Base-by-base conservation (phyloP, 2,797 vertebrate genomes). In the Crocodylus rhombifer region DNA sequence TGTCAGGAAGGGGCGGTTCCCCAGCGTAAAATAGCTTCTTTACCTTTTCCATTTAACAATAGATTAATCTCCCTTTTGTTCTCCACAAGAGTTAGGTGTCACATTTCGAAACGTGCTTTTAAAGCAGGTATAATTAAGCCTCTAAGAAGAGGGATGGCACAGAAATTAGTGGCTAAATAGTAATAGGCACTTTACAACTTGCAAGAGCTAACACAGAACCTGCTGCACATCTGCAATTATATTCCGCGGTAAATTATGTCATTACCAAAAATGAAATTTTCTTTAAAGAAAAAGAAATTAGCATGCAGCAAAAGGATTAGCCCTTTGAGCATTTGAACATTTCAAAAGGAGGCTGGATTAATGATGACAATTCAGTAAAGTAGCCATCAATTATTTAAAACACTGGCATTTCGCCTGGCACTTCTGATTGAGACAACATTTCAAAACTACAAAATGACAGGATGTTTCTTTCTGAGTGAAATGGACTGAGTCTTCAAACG, bases 321-420 rank as follows among this genome's bases (percentile, higher is more conserved):
- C 96, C 84, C 92, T 91, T 96, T 83, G 90, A 95, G 95, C 91
- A 74, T 57, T 82, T 3, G 17, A 28, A 92, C 77, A 10, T 78
- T 96, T 94, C 89, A 90, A 93, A 92, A 96, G 92, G 92, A 93
- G 92, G 91, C 97, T 87, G 93, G 94, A 96, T 97, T 95, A 76
- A 89, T 75, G 91, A 94, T 97, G 97, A 97, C 97, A 97, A 96
- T 95, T 97, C 96, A 93, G 97, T 96, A 97, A 97, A 97, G 95
- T 97, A 95, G 96, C 96, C 96, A 96, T 98, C 97, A 97, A 97
- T 97, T 98, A 98, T 97, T 98, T 89, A 97, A 93, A 97, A 86
- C 58, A 93, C 3, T 91, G 96, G 96, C 96, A 97, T 97, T 93
- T 87, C 97, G 96, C 94, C 81, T 25, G 91, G 92, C 86, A 73